phyloP scores from a whole-genome alignment of 37 sponge, comb jelly and placozoan species.

The Halisarca cf. caerulea region DNA sequence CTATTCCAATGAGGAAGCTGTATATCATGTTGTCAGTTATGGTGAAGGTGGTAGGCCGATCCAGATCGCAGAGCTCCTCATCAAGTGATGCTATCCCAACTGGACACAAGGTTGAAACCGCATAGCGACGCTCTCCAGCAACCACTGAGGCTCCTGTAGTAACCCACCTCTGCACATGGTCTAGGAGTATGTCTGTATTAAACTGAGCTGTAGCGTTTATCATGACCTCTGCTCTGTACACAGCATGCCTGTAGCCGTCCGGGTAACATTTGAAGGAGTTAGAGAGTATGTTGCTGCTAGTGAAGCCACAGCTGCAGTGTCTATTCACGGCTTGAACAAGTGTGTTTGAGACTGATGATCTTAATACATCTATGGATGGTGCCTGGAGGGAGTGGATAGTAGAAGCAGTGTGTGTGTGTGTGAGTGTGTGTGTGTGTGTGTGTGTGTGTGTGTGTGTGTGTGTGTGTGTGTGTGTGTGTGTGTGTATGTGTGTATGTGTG shows the following conservation, averaged over 20 bases:
- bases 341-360: not conserved
- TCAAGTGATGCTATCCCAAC: not conserved
- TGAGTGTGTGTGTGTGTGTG: too few relatives aligned
- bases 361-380: not conserved
- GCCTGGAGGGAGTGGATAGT: not conserved
- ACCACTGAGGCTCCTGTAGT: not conserved
- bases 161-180: not conserved
- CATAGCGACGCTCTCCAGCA: not conserved
- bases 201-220: not conserved
- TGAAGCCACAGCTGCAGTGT: not conserved
- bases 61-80: not conserved
- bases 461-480: too few relatives aligned
- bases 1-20: constrained; percentile 5
- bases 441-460: too few relatives aligned
- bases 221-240: not conserved
- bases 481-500: too few relatives aligned
- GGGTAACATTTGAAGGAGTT: not conserved
- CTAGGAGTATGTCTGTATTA: not conserved
- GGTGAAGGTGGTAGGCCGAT: not conserved
- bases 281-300: not conserved
- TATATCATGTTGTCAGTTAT: constrained; percentile 14
- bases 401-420: too few relatives aligned
- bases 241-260: not conserved
- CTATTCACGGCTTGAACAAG: not conserved
- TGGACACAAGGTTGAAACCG: not conserved